Percentiles rank a stretch among this genome's conserved stretches.
Conservation (phyloP, 1,140 invertebrate genomes). For the Drosophila pruinosa region DNA sequence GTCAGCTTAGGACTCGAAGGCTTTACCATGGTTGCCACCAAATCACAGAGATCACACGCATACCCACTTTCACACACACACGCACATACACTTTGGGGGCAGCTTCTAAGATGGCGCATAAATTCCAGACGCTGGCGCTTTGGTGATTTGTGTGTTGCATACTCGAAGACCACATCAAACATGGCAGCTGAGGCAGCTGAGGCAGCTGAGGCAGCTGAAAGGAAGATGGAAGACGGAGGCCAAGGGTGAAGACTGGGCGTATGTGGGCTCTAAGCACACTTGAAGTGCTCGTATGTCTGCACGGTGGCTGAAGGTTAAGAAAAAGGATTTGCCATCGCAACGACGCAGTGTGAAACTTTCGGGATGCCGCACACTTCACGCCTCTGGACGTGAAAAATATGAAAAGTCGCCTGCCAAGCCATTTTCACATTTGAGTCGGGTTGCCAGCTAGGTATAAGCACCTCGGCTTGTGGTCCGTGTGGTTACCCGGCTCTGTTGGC, state of each 20-base stretch:
- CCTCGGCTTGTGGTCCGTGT: slow-evolving; percentile 48
- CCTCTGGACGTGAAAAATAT: slow-evolving; percentile 61
- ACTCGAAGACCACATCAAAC: slow-evolving; percentile 68
- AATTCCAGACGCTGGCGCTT: slow-evolving; percentile 67
- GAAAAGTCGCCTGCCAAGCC: slow-evolving; percentile 66
- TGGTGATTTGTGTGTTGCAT: slow-evolving; percentile 71
- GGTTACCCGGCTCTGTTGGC: slow-evolving; percentile 13
- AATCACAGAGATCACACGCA: slow-evolving; percentile 67
- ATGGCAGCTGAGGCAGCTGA: slow-evolving; percentile 12
- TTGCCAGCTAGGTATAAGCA: slow-evolving; percentile 16
- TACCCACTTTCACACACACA: slow-evolving; percentile 9
- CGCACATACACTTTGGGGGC: neutral
- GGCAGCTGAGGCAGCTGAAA: neutral
- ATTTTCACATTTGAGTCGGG: slow-evolving; percentile 48
- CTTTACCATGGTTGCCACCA: slow-evolving; percentile 37
- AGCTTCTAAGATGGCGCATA: slow-evolving; percentile 59
- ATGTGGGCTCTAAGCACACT: slow-evolving; percentile 61
- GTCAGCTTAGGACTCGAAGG: slow-evolving; percentile 62
- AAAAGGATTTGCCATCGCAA: slow-evolving; percentile 64
- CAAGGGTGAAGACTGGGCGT: neutral
- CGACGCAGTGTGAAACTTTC: neutral
- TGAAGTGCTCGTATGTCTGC: slow-evolving; percentile 73
- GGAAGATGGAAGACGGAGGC: neutral
- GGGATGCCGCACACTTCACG: slow-evolving; percentile 21
- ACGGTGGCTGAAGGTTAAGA: slow-evolving; percentile 58